Evolutionary conservation across 92 coral and sea anemone genomes (phyloP), one percentile per base, ranked within the genome.

Genomic region (Parazoanthus darwini): DNA sequence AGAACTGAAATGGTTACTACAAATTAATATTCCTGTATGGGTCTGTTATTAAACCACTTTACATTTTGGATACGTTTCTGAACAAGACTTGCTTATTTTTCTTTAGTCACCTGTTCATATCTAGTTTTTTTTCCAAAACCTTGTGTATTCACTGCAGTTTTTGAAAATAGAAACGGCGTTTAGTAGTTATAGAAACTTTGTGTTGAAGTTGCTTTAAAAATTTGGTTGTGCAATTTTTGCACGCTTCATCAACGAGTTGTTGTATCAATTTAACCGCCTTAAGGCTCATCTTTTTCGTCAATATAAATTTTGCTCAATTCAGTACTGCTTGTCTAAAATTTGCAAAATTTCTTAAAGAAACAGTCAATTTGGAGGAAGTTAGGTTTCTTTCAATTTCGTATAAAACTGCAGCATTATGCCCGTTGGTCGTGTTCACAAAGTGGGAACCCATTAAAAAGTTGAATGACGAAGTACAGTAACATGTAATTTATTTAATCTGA

Each of bases 401-500:
- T 72, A 3, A 22, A 20, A 73, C 10, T 15, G 25, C 39, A 0
- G 16, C 3, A 79, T 15, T 67, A 15, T 14, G 0, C n/a, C 18
- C 42, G 66, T 42, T 13, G 74, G 11, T 59, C 74, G 38, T 38
- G 10, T 22, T 7, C 23, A 44, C 23, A 76, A 76, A 76, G 8
- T 79, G 22, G 82, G 56, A 78, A 50, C 58, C 20, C 46, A 74
- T 7, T 63, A 20, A 63, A 63, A 23, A 22, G 36, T 82, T 39
- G 1, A 7, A 43, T 0, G 77, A 66, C 35, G 36, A 65, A 77
- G 74, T 29, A 29, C 33, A 29, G 33, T 23, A 68, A 46, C 36
- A 7, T 56, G 66, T 48, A 66, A 68, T 84, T 84, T 84, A 84
- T 84, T 84, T 84, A 84, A 84, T 84, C 79, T 71, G 35, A 71